A percentile compares a stretch with the other conserved stretches of the same genome.
phyloP scores from a whole-genome alignment of 2,888 invertebrate genomes.

The Bombylius major region DNA sequence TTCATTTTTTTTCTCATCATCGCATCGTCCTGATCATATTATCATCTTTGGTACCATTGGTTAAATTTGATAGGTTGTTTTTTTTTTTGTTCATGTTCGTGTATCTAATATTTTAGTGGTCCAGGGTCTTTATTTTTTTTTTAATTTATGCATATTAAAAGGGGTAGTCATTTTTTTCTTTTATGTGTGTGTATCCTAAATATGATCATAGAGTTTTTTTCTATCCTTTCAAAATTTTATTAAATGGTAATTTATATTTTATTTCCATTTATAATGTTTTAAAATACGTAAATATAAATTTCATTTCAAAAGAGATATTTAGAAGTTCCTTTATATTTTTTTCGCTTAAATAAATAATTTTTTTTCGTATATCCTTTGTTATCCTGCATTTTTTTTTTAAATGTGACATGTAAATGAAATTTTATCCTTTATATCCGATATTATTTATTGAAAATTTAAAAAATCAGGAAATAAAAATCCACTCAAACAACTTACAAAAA shows the following conservation, averaged over 20 bases:
- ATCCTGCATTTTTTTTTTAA: too few species aligned
- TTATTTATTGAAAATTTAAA: neutral
- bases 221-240: neutral
- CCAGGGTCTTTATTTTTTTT: neutral
- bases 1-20: neutral
- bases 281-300: too few species aligned
- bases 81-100: neutral
- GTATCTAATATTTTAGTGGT: neutral
- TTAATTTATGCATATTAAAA: neutral
- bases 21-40: neutral
- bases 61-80: neutral
- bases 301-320: too few species aligned
- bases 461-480: too few species aligned
- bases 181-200: too few species aligned
- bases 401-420: neutral
- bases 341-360: too few species aligned
- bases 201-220: neutral
- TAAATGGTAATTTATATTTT: neutral
- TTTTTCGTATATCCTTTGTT: too few species aligned
- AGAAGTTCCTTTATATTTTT: too few species aligned
- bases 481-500: too few species aligned
- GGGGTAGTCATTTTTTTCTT: neutral
- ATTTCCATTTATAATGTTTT: too few species aligned
- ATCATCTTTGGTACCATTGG: neutral
- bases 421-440: neutral